Conservation (phyloP, 2,113 vertebrate species). For the Eupsittula cactorum region DNA sequence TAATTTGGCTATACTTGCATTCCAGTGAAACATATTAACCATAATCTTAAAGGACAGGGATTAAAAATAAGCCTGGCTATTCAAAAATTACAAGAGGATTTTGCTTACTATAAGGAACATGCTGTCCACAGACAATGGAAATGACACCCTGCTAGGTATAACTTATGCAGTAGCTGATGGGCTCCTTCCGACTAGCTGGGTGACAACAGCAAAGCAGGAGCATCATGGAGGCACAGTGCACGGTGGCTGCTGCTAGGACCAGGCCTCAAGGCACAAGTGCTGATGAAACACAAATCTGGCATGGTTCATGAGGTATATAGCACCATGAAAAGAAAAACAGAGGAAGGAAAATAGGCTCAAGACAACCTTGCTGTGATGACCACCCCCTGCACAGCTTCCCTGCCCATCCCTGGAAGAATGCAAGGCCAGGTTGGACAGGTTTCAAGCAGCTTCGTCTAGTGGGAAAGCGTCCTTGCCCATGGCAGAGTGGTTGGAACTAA, state of each 20-base stretch:
- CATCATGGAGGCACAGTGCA: not conserved
- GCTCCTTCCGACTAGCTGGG: not conserved
- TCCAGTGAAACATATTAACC: not conserved
- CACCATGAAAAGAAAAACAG: not conserved
- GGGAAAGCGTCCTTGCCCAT: accelerated
- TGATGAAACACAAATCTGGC: accelerated
- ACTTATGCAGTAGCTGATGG: accelerated
- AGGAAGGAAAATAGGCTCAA: accelerated
- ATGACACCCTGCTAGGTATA: accelerated
- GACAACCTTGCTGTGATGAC: accelerated
- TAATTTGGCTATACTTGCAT: not conserved
- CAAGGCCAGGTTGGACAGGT: not conserved
- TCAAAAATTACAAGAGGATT: not conserved
- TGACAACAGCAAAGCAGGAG: accelerated
- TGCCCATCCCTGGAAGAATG: not conserved
- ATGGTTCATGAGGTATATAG: accelerated
- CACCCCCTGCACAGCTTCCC: not conserved
- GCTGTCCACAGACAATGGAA: not conserved
- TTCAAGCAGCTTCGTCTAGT: not conserved
- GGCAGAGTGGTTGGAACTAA: not conserved
- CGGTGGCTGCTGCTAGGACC: accelerated
- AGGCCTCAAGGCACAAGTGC: accelerated
- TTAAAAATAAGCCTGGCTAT: not conserved
- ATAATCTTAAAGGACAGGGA: not conserved
- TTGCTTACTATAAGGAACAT: not conserved